Base-by-base conservation (phyloP, 2,888 invertebrate genomes). In the Diarsia rubi region DNA sequence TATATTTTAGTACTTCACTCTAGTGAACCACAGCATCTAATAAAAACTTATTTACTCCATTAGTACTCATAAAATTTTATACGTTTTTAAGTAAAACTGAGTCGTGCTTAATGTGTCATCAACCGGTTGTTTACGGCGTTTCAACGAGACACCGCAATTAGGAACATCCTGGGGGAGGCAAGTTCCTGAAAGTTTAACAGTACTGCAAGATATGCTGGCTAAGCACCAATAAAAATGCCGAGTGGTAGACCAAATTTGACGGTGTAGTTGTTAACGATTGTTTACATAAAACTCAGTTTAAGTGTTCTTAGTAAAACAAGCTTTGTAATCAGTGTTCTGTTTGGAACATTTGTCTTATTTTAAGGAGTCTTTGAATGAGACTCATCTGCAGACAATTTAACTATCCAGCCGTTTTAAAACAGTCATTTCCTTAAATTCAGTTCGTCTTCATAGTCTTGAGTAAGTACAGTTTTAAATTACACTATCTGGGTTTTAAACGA, bases 131-230 rank as follows among this genome's bases (percentile, higher is more conserved):
- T 94, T 93, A 94, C 90, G 92, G 90, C 77, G 83, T 89, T 91
- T 91, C 91, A 91, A 92, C 92, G 90, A 91, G 90, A 90, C 84
- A 82, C 86, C 86, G 89, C 89, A 91, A 93, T 94, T 93, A 94
- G 88, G 86, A 80, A 86, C 88, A 90, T 92, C 91, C 91, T 89
- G 89, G 69, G 86, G 81, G 85, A 81, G 80, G 68, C 75, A 81
- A 78, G 83, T 78, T 75, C 73, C 84, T 73, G 79, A 78, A 84
- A 79, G 59, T 79, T 79, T 77, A 81, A 75, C 75, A 75, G 70
- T 70, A 73, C 77, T 73, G 49, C 65, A 59, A 70, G 84, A 79
- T 70, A 81, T 77, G 82, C 82, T 81, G 37, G 73, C 62, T 66
- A 72, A 78, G 81, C 72, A 66, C 70, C 84, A 64, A 78, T 80